Conservation (phyloP, 2,113 vertebrate species). For the Eulacestoma nigropectus region DNA sequence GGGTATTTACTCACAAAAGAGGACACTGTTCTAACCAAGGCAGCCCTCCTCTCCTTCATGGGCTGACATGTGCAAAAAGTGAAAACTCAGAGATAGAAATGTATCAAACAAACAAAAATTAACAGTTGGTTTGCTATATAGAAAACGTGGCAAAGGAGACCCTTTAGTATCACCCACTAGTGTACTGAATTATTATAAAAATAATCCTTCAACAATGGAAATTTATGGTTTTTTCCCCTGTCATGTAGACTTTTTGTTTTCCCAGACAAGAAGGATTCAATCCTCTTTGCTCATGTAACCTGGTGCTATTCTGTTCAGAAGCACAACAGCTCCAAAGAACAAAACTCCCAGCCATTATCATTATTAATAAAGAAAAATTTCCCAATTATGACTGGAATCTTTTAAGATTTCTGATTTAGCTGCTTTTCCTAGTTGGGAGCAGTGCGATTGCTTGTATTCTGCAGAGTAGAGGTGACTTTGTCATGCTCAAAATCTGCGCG, state of each 20-base stretch:
- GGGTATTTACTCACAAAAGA: background rate
- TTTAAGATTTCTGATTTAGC: background rate
- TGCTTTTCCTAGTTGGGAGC: background rate
- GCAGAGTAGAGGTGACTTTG: slow-evolving; percentile 30
- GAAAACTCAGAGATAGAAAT: background rate
- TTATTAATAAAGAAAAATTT: background rate
- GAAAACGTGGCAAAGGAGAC: background rate
- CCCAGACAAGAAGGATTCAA: background rate
- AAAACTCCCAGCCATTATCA: background rate
- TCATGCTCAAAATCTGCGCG: background rate
- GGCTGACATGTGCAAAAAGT: background rate
- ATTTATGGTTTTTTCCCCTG: background rate
- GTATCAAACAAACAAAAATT: background rate
- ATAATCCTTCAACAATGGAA: background rate
- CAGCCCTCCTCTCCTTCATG: background rate
- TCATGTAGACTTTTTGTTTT: background rate
- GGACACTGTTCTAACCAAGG: background rate
- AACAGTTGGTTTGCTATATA: background rate
- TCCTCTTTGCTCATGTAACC: background rate
- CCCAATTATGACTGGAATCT: background rate
- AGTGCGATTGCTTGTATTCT: background rate
- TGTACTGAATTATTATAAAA: background rate
- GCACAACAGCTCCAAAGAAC: background rate
- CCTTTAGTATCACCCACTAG: background rate
- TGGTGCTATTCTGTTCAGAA: background rate